Evolutionary conservation across 2,888 invertebrate species (phyloP).

Genomic region (Catonia carolina): DNA sequence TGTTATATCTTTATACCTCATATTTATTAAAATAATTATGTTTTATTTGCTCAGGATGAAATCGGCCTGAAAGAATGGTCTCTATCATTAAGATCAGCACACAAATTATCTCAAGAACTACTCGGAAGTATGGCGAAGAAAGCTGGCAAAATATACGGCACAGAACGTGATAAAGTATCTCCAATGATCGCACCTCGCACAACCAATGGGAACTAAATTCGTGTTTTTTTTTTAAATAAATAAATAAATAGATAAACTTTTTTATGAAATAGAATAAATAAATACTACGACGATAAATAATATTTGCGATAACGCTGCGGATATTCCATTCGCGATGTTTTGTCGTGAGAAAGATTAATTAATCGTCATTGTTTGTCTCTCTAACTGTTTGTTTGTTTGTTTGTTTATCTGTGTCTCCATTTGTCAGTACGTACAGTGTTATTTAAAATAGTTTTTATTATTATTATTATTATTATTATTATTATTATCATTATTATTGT

Average conservation of each 20-base stretch:
- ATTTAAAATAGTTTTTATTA: no score
- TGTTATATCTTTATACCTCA: not conserved
- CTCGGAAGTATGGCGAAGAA: conserved; percentile 96
- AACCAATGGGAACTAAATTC: conserved; percentile 30
- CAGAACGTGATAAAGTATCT: conserved; percentile 49
- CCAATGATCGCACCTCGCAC: conserved; percentile 36
- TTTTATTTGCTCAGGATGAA: conserved; percentile 67
- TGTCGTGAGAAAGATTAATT: no score
- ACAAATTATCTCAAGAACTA: conserved; percentile 92
- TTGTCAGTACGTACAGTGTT: no score
- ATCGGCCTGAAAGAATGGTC: conserved; percentile 99
- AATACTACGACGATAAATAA: no score
- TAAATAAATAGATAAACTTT: no score
- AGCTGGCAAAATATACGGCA: conserved; percentile 98
- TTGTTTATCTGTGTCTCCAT: no score
- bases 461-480: no score
- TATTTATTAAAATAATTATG: conserved; percentile 36
- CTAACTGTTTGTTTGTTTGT: no score
- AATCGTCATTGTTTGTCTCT: no score
- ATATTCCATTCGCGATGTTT: no score
- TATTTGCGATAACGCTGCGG: no score
- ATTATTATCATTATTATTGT: no score
- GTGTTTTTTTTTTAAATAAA: conserved; percentile 11
- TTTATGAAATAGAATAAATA: not conserved
- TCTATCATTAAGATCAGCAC: conserved; percentile 87